A percentile compares a stretch with the other conserved stretches of the same genome.
phyloP scores from a whole-genome alignment of 2,113 vertebrate genomes.

The Diadophis punctatus region DNA sequence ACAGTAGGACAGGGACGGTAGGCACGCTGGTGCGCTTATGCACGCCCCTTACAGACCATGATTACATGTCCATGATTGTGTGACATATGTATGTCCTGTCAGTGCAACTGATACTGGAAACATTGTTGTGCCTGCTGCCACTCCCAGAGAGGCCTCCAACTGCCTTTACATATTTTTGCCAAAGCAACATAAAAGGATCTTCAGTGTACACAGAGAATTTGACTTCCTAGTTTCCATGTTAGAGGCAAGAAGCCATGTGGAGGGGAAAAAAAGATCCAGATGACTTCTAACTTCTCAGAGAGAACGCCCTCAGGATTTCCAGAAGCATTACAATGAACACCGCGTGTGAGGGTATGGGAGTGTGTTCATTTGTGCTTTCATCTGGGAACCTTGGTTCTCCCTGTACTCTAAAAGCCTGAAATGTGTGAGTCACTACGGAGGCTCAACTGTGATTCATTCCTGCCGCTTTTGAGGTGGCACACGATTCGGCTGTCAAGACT shows the following conservation, averaged over 20 bases:
- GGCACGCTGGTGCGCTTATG: too few species aligned
- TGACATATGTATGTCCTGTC: background rate
- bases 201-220: background rate
- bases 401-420: background rate
- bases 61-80: background rate
- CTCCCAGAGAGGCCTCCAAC: background rate
- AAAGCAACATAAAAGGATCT: background rate
- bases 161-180: background rate
- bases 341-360: background rate
- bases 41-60: too few species aligned
- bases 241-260: background rate
- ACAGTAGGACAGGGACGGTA: too few species aligned
- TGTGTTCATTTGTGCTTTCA: background rate
- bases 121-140: background rate
- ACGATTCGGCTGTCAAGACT: conserved; percentile 10
- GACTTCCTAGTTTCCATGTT: background rate
- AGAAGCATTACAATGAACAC: background rate
- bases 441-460: conserved; percentile 17
- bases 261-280: background rate
- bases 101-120: background rate
- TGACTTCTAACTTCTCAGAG: background rate
- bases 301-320: background rate
- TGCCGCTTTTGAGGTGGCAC: conserved; percentile 23
- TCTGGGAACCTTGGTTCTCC: conserved; percentile 3
- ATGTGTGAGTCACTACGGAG: conserved; percentile 15